These are phyloP conservation scores for Azorinus chamasolen DNA, from an alignment of 2,888 invertebrate genomes.

Conservation along the genomic window DNA sequence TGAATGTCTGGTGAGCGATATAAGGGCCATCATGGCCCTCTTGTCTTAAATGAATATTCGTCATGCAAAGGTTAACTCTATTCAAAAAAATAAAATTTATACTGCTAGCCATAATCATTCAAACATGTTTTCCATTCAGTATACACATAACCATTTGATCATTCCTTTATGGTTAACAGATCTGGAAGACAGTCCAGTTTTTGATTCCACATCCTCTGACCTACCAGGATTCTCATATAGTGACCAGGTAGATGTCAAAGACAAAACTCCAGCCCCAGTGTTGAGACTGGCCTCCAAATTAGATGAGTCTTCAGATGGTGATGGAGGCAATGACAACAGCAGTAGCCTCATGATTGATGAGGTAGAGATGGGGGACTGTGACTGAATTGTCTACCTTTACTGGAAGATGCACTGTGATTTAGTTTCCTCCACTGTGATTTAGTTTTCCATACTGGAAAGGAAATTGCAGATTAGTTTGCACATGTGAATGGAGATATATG, in stretches of 20 bases:
- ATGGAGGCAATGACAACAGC: constrained; percentile 36
- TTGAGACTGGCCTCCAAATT: constrained; percentile 44
- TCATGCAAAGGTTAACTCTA: background rate
- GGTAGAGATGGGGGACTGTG: constrained; percentile 57
- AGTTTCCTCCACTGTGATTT: no score
- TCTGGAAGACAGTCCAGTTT: no score
- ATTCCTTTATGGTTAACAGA: no score
- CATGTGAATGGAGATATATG: no score
- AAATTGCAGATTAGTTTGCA: no score
- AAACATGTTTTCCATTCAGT: no score
- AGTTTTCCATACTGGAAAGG: no score
- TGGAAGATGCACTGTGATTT: no score
- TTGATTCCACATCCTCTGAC: constrained; percentile 1
- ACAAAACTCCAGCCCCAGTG: constrained; percentile 30
- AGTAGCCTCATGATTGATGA: constrained; percentile 63
- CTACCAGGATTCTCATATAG: constrained; percentile 24
- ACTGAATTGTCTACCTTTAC: constrained; percentile 7
- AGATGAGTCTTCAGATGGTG: constrained; percentile 33
- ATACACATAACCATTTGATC: no score
- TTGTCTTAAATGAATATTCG: no score
- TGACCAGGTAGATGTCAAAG: constrained; percentile 15
- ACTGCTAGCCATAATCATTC: background rate
- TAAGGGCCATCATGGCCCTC: no score
- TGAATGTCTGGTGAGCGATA: no score
- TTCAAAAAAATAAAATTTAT: background rate